phyloP scores from a whole-genome alignment of 92 coral and sea anemone species.

The Anthopleura xanthogrammica region DNA sequence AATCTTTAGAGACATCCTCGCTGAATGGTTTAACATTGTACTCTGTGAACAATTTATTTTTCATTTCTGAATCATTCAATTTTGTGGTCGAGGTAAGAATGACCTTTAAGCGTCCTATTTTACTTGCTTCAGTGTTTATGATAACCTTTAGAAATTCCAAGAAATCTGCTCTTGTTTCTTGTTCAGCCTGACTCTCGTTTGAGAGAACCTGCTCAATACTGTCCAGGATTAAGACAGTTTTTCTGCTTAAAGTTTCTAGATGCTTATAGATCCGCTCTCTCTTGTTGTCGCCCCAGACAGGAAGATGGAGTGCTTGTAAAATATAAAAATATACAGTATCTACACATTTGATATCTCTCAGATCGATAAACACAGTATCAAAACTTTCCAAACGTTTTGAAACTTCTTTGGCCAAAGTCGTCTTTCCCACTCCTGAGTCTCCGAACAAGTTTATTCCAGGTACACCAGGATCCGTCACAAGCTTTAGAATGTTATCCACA shows the following conservation, averaged over 20 bases:
- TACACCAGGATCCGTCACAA: slow-evolving; percentile 11
- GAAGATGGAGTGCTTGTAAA: slow-evolving; percentile 9
- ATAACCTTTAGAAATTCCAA: slow-evolving; percentile 18
- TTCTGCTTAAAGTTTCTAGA: not conserved
- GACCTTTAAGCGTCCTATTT: slow-evolving; percentile 13
- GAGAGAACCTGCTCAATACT: slow-evolving; percentile 49
- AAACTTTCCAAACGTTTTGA: slow-evolving; percentile 2
- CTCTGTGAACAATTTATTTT: slow-evolving; percentile 9
- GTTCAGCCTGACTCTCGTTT: not conserved
- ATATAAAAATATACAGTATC: slow-evolving; percentile 19
- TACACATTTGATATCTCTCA: slow-evolving; percentile 39
- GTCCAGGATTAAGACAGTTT: slow-evolving; percentile 53
- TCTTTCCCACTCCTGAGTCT: slow-evolving; percentile 74
- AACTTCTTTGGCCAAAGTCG: slow-evolving; percentile 52
- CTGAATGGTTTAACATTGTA: not conserved
- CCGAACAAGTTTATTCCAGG: slow-evolving; percentile 54
- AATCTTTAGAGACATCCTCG: slow-evolving; percentile 11
- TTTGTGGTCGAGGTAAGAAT: slow-evolving; percentile 50
- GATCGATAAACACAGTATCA: slow-evolving; percentile 16
- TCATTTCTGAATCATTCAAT: slow-evolving; percentile 19
- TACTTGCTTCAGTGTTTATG: slow-evolving; percentile 1
- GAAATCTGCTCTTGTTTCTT: slow-evolving; percentile 6
- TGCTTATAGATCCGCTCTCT: slow-evolving; percentile 4
- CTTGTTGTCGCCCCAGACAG: slow-evolving; percentile 11
- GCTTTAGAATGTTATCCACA: slow-evolving; percentile 17